Evolutionary conservation across 2,888 invertebrate species (phyloP), one percentile per base, ranked within the genome.

Genomic region (Lasioglossum marginatum): DNA sequence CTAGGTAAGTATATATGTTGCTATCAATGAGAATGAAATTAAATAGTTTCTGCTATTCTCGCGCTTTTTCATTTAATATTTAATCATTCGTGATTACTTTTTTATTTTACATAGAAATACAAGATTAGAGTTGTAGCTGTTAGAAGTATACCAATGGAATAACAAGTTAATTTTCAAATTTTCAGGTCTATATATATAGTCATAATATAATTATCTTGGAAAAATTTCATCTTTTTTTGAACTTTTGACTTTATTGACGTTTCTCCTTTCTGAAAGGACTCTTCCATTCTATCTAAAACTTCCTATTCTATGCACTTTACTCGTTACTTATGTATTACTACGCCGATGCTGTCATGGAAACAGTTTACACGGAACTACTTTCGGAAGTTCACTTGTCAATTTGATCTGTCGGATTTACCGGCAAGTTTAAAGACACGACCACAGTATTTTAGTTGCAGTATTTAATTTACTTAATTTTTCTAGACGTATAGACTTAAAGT

Each of bases 301-400:
- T 45, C 45, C 77, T 76, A 68, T 77, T 85, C 84, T 68, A 66
- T 68, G 34, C 68, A 68, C 23, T 40, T 45, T 19, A 45, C 78
- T 76, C 40, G 37, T 72, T 73, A 73, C 68, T 31, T 68, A 37
- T 77, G 86, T 90, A 90, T 91, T 76, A 86, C 90, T 91, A 72
- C 91, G 91, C 91, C 91, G 89, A 87, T 82, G 93, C 91, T 90
- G 85, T 87, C 92, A 92, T 93, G 89, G 92, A 84, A 93, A 94
- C 93, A 87, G 92, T 91, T 91, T 92, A 92, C 90, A 85, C 63
- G 93, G 92, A 79, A 93, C 93, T 94, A 93, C 93, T 93, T 93
- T 92, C 93, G 92, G 92, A 94, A 93, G 91, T 92, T 92, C 92
- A 85, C 87, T 85, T 90, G 87, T 91, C 90, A 91, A 87, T 87